phyloP scores from a whole-genome alignment of 2,797 vertebrate genomes.

The Sebastes iracundus region DNA sequence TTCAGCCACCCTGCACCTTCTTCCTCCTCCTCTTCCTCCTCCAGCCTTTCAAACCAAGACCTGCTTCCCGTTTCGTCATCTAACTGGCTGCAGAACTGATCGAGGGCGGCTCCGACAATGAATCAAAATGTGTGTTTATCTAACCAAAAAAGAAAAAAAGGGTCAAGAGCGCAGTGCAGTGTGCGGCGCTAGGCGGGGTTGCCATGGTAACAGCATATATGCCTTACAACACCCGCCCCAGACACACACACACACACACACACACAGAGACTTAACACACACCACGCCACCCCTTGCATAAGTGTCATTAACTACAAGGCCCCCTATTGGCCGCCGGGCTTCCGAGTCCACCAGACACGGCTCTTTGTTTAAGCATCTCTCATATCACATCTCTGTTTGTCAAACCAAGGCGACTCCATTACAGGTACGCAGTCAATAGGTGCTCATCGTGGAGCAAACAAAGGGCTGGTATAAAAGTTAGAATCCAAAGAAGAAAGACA shows the following conservation, averaged over 20 bases:
- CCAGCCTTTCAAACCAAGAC: not conserved
- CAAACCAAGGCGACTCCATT: constrained; percentile 28
- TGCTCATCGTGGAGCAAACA: not conserved
- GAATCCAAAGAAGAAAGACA: not conserved
- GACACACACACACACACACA: constrained; percentile 7
- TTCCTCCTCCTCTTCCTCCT: not conserved
- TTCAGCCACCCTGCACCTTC: not conserved
- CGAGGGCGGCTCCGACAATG: constrained; percentile 11
- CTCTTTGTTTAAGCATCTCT: constrained; percentile 66
- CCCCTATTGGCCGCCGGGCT: constrained; percentile 57
- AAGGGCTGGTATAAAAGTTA: not conserved
- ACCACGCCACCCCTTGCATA: constrained; percentile 28
- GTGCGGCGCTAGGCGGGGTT: constrained; percentile 51
- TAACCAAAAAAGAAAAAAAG: constrained; percentile 56
- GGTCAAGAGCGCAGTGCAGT: constrained; percentile 59
- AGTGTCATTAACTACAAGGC: constrained; percentile 67
- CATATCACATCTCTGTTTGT: constrained; percentile 33
- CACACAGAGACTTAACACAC: not conserved
- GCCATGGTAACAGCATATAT: constrained; percentile 74
- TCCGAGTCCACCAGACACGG: constrained; percentile 34
- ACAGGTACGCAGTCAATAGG: constrained; percentile 30
- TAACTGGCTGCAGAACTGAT: not conserved
- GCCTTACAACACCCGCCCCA: constrained; percentile 29
- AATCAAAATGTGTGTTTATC: constrained; percentile 70
- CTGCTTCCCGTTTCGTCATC: not conserved